Evolutionary conservation across 2,113 vertebrate species (phyloP).

Genomic region (Scomber scombrus): DNA sequence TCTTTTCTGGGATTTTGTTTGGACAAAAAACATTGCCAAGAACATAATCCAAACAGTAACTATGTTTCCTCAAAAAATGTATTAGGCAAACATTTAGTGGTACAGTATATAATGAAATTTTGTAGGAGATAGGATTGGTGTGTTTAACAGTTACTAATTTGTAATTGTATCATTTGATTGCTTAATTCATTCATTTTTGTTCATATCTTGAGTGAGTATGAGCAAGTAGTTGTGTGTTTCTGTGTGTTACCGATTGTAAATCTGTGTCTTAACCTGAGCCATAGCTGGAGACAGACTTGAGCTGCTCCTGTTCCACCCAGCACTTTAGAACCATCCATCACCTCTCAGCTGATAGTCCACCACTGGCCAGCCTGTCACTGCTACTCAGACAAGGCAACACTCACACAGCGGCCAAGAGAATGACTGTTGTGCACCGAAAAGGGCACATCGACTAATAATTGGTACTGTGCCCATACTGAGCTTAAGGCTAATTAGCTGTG

Average conservation of each 20-base stretch:
- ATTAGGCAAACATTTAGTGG: not conserved
- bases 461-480: conserved; percentile 61
- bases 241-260: not conserved
- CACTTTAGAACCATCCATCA: conserved; percentile 72
- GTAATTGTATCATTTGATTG: not conserved
- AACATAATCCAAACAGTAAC: too few species aligned
- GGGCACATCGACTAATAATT: conserved; percentile 73
- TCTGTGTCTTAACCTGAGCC: conserved; percentile 16
- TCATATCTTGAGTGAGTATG: not conserved
- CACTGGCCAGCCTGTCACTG: conserved; percentile 56
- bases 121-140: too few species aligned
- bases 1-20: too few species aligned
- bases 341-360: conserved; percentile 56
- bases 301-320: conserved; percentile 46
- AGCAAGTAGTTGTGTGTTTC: conserved; percentile 1
- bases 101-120: not conserved
- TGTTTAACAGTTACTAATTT: too few species aligned
- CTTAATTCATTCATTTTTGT: not conserved
- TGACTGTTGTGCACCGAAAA: conserved; percentile 66
- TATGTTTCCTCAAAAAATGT: not conserved
- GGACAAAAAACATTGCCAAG: too few species aligned
- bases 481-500: conserved; percentile 69
- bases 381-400: conserved; percentile 56
- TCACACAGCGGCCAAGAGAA: conserved; percentile 56
- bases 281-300: conserved; percentile 47